Conservation (phyloP, 1,140 invertebrate genomes). For the Penaeus vannamei region DNA sequence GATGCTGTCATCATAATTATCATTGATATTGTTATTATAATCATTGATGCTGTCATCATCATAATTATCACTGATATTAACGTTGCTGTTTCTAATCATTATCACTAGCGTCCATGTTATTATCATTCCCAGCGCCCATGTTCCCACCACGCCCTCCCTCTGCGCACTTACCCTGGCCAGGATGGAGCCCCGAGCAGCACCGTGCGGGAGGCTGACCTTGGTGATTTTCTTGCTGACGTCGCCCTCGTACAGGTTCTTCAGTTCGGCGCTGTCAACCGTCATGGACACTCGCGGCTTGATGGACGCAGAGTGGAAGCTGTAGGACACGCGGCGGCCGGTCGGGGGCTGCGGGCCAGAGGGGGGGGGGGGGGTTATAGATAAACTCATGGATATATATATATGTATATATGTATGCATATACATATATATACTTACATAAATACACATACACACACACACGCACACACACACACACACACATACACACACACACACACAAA, state of each 20-base stretch:
- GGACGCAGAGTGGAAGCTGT: not conserved
- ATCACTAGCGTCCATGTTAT: too few species aligned
- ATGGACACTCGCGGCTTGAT: constrained; percentile 35
- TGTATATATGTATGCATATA: constrained; percentile 31
- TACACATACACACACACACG: not conserved
- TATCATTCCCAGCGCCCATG: too few species aligned
- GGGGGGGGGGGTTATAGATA: not conserved
- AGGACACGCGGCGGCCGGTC: not conserved
- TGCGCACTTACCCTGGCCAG: constrained; percentile 40
- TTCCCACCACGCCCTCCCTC: too few species aligned
- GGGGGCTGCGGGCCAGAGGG: not conserved
- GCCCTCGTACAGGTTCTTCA: constrained; percentile 47
- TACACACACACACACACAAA: too few species aligned
- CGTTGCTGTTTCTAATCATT: too few species aligned
- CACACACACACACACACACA: too few species aligned
- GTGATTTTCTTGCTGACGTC: constrained; percentile 39
- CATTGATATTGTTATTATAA: too few species aligned
- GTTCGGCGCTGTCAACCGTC: not conserved
- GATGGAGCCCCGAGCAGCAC: constrained; percentile 26
- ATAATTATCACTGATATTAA: too few species aligned
- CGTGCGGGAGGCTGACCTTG: constrained; percentile 40
- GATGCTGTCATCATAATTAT: too few species aligned
- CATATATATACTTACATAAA: constrained; percentile 27
- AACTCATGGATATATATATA: not conserved
- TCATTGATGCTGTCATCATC: too few species aligned